These are phyloP conservation scores for Danio rerio DNA, from an alignment of 2,113 vertebrate genomes.

Conservation along the genomic window DNA sequence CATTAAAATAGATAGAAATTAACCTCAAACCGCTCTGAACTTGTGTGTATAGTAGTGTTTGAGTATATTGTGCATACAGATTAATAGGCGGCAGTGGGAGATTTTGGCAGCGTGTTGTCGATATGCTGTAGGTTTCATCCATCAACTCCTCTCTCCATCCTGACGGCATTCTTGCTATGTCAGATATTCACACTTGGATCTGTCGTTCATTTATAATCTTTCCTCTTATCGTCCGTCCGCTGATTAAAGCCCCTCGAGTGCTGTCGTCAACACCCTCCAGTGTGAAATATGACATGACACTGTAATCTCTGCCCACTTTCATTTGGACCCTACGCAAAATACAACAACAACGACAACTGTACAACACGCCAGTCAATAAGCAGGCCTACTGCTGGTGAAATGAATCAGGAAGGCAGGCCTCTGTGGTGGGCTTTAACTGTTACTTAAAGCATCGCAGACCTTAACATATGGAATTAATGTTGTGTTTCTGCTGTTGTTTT, in stretches of 20 bases:
- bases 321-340: background rate
- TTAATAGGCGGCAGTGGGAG: background rate
- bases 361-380: background rate
- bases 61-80: too few species aligned
- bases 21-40: too few species aligned
- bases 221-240: constrained; percentile 38
- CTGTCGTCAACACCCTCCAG: constrained; percentile 21
- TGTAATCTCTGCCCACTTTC: constrained; percentile 55
- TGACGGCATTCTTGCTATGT: constrained; percentile 16
- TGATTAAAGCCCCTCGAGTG: constrained; percentile 22
- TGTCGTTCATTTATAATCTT: constrained; percentile 42
- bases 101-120: background rate
- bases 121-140: constrained; percentile 11
- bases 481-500: too few species aligned
- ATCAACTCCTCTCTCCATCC: background rate
- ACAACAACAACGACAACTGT: background rate
- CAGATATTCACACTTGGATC: constrained; percentile 16
- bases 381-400: background rate
- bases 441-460: too few species aligned
- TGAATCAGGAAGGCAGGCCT: background rate
- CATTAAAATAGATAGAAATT: too few species aligned
- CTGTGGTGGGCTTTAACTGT: too few species aligned
- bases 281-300: constrained; percentile 49
- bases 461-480: too few species aligned
- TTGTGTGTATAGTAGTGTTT: too few species aligned